A percentile compares a stretch with the other conserved stretches of the same genome.
Evolutionary conservation across 92 coral and sea anemone genomes (phyloP).

Genomic region (Actinostola sp.): DNA sequence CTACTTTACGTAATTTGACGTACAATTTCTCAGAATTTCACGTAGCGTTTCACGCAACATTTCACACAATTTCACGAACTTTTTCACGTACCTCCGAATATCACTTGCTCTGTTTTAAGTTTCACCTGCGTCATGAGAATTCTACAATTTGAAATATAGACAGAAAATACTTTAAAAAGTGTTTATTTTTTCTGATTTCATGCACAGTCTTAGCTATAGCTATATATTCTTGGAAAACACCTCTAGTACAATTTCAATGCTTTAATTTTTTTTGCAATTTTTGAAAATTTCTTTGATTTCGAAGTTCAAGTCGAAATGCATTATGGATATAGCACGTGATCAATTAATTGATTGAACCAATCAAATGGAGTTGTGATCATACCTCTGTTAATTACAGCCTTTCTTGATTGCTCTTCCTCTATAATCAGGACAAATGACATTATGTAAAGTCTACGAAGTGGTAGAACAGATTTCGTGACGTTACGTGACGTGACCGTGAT

Average conservation of each 20-base stretch:
- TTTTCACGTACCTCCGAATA: conserved; percentile 16
- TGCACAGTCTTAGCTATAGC: too few species aligned
- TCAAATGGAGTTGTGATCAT: background rate
- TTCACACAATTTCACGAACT: background rate
- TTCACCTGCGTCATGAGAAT: background rate
- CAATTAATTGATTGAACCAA: background rate
- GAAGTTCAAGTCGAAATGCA: too few species aligned
- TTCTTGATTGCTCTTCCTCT: conserved; percentile 17
- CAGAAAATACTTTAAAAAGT: background rate
- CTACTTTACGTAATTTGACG: too few species aligned
- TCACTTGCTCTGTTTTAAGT: conserved; percentile 3
- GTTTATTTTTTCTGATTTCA: background rate
- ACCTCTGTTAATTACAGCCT: conserved; percentile 42
- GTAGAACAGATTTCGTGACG: conserved; percentile 25
- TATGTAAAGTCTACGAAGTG: conserved; percentile 27
- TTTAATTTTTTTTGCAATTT: too few species aligned
- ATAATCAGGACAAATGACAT: conserved; percentile 4
- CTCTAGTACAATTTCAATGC: too few species aligned
- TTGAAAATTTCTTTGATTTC: too few species aligned
- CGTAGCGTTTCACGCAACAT: too few species aligned
- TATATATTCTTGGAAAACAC: too few species aligned
- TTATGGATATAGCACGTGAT: conserved; percentile 4
- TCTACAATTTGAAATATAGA: conserved; percentile 8
- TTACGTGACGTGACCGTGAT: too few species aligned
- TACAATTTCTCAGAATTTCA: too few species aligned